Base-by-base conservation (phyloP, 2,888 invertebrate genomes). In the Pristionchus exspectatus region DNA sequence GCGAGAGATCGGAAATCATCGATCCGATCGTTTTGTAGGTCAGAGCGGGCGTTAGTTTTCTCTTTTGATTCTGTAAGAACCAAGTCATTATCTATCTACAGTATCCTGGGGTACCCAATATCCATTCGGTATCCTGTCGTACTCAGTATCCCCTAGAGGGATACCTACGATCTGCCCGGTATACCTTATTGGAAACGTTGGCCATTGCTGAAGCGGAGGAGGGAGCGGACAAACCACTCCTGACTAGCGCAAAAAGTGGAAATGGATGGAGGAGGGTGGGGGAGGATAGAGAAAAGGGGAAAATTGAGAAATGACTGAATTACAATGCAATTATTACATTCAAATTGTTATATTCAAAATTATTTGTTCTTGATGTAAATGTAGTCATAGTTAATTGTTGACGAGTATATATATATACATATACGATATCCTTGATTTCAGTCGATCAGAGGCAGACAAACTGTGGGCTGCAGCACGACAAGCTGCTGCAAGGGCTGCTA, bases 401-500 rank as follows among this genome's bases (percentile, higher is more conserved):
- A 38, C 38, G 38, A 38, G 5, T 2, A 38, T 3, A 38, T 38
- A 38, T n/a, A n/a, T n/a, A n/a, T n/a, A n/a, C n/a, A n/a, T 74
- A 10, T 54, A 81, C 81, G 50, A 21, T 81, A 50, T 10, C 12
- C 16, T 84, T 59, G 12, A 33, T 89, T 89, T 18, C 63, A 89
- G 89, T 83, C 89, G 83, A 21, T 44, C 89, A 1, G 89, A 89
- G 33, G 7, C 66, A 3, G 83, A 89, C 83, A 56, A 63, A 27
- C 63, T 63, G 63, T 89, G 89, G 89, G 89, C 89, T 27, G 44
- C 30, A 24, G 89, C 63, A 44, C 59, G 89, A 27, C 50, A 81
- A 18, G 89, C 89, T n/a, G 81, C 89, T 44, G 89, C 83, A 21
- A 24, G 66, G 27, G 83, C 89, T n/a, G 27, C 66, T 2, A 83